These are phyloP conservation scores for Hyperoplus lanceolatus DNA, from an alignment of 2,797 vertebrate species.

Conservation along the genomic window DNA sequence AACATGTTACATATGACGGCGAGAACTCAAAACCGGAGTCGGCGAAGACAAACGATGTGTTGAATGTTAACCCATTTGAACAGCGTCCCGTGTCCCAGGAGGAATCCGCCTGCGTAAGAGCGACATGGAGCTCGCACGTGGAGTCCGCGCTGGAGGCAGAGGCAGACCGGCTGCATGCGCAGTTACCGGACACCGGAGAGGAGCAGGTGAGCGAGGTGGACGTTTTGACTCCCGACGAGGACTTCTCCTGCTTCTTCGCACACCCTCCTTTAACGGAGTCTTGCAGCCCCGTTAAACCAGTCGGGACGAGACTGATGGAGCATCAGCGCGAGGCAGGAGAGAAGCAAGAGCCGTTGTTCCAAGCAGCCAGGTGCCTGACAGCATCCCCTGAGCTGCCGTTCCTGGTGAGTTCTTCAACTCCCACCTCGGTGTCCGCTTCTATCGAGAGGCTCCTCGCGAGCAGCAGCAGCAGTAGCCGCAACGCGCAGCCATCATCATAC, in stretches of 20 bases:
- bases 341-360: slow-evolving; percentile 75
- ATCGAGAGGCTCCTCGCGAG: slow-evolving; percentile 86
- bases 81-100: slow-evolving; percentile 50
- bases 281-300: slow-evolving; percentile 84
- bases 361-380: slow-evolving; percentile 81
- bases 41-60: neutral
- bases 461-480: slow-evolving; percentile 58
- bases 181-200: slow-evolving; percentile 72
- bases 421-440: slow-evolving; percentile 54
- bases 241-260: slow-evolving; percentile 63
- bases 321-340: slow-evolving; percentile 53
- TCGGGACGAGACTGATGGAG: slow-evolving; percentile 72
- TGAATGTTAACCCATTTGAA: slow-evolving; percentile 7
- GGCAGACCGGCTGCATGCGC: slow-evolving; percentile 69
- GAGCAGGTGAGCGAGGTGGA: slow-evolving; percentile 65
- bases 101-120: slow-evolving; percentile 55
- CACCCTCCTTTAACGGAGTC: slow-evolving; percentile 54
- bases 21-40: neutral
- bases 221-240: slow-evolving; percentile 54
- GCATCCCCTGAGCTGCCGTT: slow-evolving; percentile 86
- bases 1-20: neutral
- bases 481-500: slow-evolving; percentile 72
- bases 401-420: slow-evolving; percentile 77
- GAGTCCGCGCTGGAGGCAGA: slow-evolving; percentile 80
- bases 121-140: slow-evolving; percentile 74